These are phyloP conservation scores for Scaptodrosophila lebanonensis DNA, from an alignment of 1,140 invertebrate genomes.

Conservation along the genomic window DNA sequence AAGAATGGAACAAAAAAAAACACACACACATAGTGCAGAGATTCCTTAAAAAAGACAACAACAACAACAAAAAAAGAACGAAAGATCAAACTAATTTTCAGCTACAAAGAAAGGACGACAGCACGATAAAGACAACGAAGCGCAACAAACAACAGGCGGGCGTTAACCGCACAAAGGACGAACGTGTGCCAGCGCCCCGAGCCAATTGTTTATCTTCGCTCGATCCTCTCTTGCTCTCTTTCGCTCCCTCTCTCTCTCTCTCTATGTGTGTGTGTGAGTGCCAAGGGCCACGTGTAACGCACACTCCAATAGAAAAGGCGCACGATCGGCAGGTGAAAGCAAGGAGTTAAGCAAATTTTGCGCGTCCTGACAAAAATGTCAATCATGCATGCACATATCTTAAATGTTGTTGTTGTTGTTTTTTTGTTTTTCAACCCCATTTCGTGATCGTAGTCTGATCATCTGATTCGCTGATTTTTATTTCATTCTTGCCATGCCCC, in stretches of 20 bases:
- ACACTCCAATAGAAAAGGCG: slow-evolving; percentile 56
- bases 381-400: slow-evolving; percentile 27
- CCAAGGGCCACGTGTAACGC: slow-evolving; percentile 53
- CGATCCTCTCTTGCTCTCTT: background rate
- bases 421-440: slow-evolving; percentile 20
- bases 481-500: background rate
- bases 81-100: slow-evolving; percentile 19
- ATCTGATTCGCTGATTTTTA: slow-evolving; percentile 49
- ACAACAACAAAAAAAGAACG: slow-evolving; percentile 17
- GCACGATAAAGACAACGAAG: too few species aligned
- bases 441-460: slow-evolving; percentile 24
- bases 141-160: slow-evolving; percentile 55
- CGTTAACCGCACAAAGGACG: slow-evolving; percentile 58
- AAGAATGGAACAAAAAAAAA: slow-evolving; percentile 12
- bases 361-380: slow-evolving; percentile 36
- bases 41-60: background rate
- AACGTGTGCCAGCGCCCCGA: slow-evolving; percentile 26
- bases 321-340: slow-evolving; percentile 49
- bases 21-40: too few species aligned
- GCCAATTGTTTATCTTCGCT: slow-evolving; percentile 21
- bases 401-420: background rate
- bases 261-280: background rate
- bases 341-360: too few species aligned
- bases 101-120: slow-evolving; percentile 34
- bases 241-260: background rate